phyloP scores from a whole-genome alignment of 2,797 vertebrate genomes.

The Gymnothorax javanicus region DNA sequence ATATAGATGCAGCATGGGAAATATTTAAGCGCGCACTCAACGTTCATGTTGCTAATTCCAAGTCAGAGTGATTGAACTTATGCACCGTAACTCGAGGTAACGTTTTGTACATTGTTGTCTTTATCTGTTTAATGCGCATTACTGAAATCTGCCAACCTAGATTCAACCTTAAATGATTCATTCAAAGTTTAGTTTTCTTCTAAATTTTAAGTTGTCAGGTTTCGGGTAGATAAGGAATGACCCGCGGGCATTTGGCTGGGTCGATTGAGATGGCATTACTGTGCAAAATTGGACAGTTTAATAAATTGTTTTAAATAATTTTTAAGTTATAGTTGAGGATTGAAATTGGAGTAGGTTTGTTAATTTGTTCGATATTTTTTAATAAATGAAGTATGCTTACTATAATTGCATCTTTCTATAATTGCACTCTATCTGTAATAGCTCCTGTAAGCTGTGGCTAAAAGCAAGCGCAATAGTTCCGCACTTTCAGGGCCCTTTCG shows the following conservation, averaged over 20 bases:
- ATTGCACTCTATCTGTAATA: neutral
- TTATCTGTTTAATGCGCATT: neutral
- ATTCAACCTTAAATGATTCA: neutral
- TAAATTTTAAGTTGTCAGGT: neutral
- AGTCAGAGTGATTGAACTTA: neutral
- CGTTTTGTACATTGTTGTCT: neutral
- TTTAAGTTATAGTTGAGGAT: too few species aligned
- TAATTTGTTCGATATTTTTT: neutral
- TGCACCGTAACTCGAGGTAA: neutral
- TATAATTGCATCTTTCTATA: neutral
- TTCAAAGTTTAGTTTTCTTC: neutral
- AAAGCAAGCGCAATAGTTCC: neutral
- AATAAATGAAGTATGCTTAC: neutral
- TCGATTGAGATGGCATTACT: neutral
- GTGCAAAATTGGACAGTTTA: neutral
- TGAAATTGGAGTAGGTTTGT: too few species aligned
- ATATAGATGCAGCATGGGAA: slow-evolving; percentile 2
- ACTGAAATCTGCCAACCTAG: neutral
- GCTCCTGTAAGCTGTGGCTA: neutral
- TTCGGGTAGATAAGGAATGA: neutral
- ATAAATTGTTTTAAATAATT: too few species aligned
- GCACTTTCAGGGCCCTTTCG: neutral
- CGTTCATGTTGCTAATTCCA: neutral
- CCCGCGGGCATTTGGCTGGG: neutral
- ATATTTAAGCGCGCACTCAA: neutral